A percentile compares a stretch with the other conserved stretches of the same genome.
Evolutionary conservation across 2,888 invertebrate species (phyloP).

Genomic region (Bimastos eiseni): DNA sequence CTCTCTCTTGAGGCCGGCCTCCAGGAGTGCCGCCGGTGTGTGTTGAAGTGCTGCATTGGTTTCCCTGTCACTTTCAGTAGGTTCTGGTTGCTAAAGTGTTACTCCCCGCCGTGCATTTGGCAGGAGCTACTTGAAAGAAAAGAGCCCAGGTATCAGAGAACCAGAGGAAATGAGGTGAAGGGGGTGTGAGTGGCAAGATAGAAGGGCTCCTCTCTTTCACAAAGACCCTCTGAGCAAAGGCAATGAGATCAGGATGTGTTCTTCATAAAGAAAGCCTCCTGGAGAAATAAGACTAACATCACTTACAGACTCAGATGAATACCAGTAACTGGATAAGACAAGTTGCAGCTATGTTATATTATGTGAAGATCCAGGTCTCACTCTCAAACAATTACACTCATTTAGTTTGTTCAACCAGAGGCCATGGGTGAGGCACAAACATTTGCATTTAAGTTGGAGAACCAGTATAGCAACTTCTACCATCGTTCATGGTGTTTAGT

Average conservation of each 20-base stretch:
- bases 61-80: not conserved
- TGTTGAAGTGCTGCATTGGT: not conserved
- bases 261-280: not conserved
- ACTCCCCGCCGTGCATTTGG: not conserved
- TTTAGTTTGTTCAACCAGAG: not conserved
- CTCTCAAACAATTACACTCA: not conserved
- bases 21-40: not conserved
- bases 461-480: not conserved
- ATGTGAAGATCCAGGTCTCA: not conserved
- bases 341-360: no score
- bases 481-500: not conserved
- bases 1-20: not conserved
- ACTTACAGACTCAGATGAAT: not conserved
- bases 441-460: not conserved
- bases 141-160: not conserved
- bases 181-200: not conserved
- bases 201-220: not conserved
- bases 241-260: not conserved
- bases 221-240: not conserved
- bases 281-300: not conserved
- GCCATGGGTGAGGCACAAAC: not conserved
- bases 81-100: not conserved
- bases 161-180: not conserved
- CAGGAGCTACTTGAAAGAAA: not conserved
- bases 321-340: not conserved